Conservation (phyloP, 35 echinoderm and acorn worm species). For the Hemicentrotus pulcherrimus region DNA sequence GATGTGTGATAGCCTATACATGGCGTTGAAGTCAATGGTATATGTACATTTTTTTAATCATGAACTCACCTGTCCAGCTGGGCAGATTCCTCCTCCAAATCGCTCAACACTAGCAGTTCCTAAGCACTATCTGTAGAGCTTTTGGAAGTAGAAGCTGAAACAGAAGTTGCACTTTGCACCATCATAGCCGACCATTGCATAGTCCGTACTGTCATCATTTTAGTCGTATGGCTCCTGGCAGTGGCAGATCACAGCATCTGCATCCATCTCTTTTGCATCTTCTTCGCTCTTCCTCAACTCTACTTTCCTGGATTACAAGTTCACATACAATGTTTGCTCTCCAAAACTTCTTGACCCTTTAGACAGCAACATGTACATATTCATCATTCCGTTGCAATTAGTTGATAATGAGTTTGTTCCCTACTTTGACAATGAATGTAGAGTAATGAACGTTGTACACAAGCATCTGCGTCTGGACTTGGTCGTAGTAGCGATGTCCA, state of each 20-base stretch:
- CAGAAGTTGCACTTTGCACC: slow-evolving; percentile 20
- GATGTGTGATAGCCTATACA: too few relatives aligned
- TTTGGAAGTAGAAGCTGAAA: too few relatives aligned
- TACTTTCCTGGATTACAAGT: neutral
- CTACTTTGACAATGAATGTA: slow-evolving; percentile 15
- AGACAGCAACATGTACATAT: slow-evolving; percentile 15
- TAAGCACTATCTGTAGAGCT: too few relatives aligned
- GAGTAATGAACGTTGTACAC: neutral
- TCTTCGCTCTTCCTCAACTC: neutral
- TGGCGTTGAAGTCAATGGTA: too few relatives aligned
- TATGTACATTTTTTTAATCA: too few relatives aligned
- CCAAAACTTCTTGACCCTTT: neutral
- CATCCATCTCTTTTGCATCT: neutral
- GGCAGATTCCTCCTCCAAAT: too few relatives aligned
- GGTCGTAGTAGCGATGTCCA: neutral
- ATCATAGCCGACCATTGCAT: slow-evolving; percentile 7
- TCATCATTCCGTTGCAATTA: neutral
- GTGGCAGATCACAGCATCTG: neutral
- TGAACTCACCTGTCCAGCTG: too few relatives aligned
- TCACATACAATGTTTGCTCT: neutral
- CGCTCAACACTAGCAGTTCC: too few relatives aligned
- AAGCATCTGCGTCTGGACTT: slow-evolving; percentile 11
- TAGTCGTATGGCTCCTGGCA: slow-evolving; percentile 6
- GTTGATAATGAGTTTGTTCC: slow-evolving; percentile 6
- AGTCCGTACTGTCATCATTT: neutral